Base-by-base conservation (phyloP, 2,113 vertebrate species). In the Phaethornis superciliosus region DNA sequence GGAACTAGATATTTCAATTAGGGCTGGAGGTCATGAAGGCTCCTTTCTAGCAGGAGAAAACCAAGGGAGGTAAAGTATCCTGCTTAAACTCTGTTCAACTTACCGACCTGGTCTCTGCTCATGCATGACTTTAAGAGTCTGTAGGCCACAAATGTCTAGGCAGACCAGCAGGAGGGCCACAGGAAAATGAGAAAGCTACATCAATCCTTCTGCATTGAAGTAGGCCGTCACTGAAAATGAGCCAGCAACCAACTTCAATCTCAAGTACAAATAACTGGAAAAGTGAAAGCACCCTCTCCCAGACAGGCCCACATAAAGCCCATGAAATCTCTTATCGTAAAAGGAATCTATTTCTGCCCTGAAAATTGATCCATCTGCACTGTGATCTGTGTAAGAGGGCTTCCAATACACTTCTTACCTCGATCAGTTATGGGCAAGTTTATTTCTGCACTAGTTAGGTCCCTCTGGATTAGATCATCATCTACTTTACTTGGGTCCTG, bases 61-160 rank as follows among this genome's bases (percentile, higher is more conserved):
- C 9, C 2, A 23, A 52, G 5, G 69, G 20, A 74, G 8, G 4
- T 27, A 27, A 37, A 46, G 18, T n/a, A 68, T 2, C 2, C 21
- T 46, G 10, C 47, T 54, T 59, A 51, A 91, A 18, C 16, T 72
- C 54, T 40, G 15, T 23, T 35, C 16, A 63, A 12, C 6, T 60
- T 64, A 35, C 55, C 18, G 33, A 64, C 22, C 10, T 1, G 0
- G 0, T 19, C 56, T 68, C 47, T 65, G 0, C 15, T 65, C 27
- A 59, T 4, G n/a, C n/a, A 24, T 21, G 14, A 24, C 37, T 46
- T 15, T 3, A 49, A 35, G 12, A 62, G 35, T 24, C 30, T 23
- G 9, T 72, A 19, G 72, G 35, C 17, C 65, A 72, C 69, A 65
- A 22, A 2, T 2, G 2, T 6, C n/a, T 16, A 33, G 6, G 44